Evolutionary conservation across 1,140 invertebrate species (phyloP).

Genomic region (Asbolus verrucosus): DNA sequence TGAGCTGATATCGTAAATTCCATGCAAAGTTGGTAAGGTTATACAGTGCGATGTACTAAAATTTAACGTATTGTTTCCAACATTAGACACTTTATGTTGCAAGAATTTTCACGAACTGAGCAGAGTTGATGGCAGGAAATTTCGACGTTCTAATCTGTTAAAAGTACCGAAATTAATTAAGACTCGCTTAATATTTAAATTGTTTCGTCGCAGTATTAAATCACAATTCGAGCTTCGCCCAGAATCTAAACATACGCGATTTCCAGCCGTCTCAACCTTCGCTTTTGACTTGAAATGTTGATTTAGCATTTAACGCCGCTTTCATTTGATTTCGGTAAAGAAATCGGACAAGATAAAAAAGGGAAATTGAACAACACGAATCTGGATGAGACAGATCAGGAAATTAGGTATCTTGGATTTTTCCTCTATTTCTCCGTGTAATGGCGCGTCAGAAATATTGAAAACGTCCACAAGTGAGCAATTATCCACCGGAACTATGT

Average conservation of each 20-base stretch:
- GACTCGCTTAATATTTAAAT: conserved; percentile 36
- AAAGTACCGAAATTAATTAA: conserved; percentile 38
- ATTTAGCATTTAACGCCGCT: conserved; percentile 25
- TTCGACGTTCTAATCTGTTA: conserved; percentile 28
- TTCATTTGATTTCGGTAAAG: conserved; percentile 32
- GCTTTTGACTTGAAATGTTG: conserved; percentile 27
- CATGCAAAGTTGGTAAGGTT: conserved; percentile 2
- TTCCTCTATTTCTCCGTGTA: conserved; percentile 12
- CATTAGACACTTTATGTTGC: not conserved
- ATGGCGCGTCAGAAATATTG: conserved; percentile 17
- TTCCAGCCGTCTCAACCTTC: not conserved
- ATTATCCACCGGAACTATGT: no score
- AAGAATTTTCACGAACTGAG: conserved; percentile 20
- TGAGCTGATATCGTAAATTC: conserved; percentile 5
- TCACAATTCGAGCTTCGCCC: conserved; percentile 1
- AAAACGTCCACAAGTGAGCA: not conserved
- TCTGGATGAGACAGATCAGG: conserved; percentile 42
- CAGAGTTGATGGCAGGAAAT: conserved; percentile 10
- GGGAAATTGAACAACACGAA: conserved; percentile 37
- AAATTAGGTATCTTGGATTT: conserved; percentile 38
- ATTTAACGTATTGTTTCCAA: conserved; percentile 25
- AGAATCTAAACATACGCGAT: conserved; percentile 9
- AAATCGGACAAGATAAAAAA: conserved; percentile 33
- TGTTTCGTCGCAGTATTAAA: conserved; percentile 27
- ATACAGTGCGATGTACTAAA: conserved; percentile 1